These are phyloP conservation scores for Eclectus roratus DNA, from an alignment of 2,113 vertebrate genomes.

Conservation along the genomic window DNA sequence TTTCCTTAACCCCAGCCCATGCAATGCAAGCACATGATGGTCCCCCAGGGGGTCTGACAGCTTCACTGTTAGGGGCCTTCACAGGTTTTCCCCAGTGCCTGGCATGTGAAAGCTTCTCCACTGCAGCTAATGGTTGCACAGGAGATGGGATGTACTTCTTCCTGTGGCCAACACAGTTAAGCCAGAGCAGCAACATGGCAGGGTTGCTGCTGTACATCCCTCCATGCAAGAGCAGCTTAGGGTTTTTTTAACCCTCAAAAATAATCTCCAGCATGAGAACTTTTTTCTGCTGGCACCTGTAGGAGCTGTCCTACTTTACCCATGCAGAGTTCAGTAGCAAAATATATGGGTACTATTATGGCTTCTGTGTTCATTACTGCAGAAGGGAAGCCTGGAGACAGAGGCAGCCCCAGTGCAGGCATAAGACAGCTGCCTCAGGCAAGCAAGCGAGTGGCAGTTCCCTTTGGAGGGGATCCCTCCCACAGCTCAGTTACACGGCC, in stretches of 20 bases:
- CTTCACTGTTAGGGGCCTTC: neutral
- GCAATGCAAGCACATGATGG: neutral
- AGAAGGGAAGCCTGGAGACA: neutral
- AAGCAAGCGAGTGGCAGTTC: neutral
- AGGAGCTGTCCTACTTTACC: neutral
- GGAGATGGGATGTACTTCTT: neutral
- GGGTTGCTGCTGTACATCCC: neutral
- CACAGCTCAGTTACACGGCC: neutral
- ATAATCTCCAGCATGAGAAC: neutral
- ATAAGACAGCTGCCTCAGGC: fast-evolving
- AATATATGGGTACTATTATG: fast-evolving
- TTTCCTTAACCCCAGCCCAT: neutral
- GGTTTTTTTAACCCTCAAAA: neutral
- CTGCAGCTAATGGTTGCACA: neutral
- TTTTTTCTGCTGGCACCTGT: neutral
- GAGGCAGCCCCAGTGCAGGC: fast-evolving
- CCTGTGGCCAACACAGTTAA: neutral
- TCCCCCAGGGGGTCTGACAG: neutral
- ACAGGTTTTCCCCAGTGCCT: neutral
- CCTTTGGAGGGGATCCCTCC: fast-evolving
- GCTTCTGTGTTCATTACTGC: neutral
- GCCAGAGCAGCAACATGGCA: neutral
- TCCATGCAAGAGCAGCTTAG: neutral
- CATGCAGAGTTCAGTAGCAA: neutral
- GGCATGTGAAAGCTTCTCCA: neutral